Base-by-base conservation (phyloP, 1,140 invertebrate genomes). In the Anthonomus grandis region DNA sequence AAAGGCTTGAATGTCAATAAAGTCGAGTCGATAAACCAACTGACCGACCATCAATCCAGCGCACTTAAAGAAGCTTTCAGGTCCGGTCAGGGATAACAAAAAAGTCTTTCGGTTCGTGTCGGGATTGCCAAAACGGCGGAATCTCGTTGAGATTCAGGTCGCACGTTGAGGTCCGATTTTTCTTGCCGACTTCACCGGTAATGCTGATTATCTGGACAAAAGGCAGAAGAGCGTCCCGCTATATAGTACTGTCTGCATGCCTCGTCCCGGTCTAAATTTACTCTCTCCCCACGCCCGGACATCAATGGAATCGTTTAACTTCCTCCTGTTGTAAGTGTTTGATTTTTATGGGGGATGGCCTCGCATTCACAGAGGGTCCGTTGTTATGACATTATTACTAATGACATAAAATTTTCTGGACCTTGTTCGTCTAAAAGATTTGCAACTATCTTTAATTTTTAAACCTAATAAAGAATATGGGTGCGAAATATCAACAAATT, bases 181-280 rank as follows among this genome's bases (percentile, higher is more conserved):
- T 47, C 34, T 56, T 39, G 44, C 59, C 49, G 49, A 57, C 39
- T 57, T 52, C 59, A 39, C 54, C 54, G 48, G 55, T 61, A 61
- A 57, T 52, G 59, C 42, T 61, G 59, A 61, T 61, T 61, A 49
- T 61, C 53, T 61, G 59, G 54, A 61, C 54, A 61, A 61, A 50
- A 57, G 42, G 52, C 46, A 47, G 21, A n/a, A n/a, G n/a, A n/a
- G n/a, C n/a, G n/a, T n/a, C n/a, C n/a, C n/a, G n/a, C n/a, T n/a
- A n/a, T n/a, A n/a, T n/a, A n/a, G 34, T 31, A 53, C 45, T 45
- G 59, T 60, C 53, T 41, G 48, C 42, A 18, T 42, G 31, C n/a
- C n/a, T n/a, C n/a, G n/a, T n/a, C n/a, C n/a, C n/a, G n/a, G n/a
- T 48, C 42, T 51, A 46, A 23, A 39, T 39, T 61, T 42, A 52